A percentile compares a stretch with the other conserved stretches of the same genome.
Conservation (phyloP, 2,113 vertebrate genomes). For the Paratilapia polleni region DNA sequence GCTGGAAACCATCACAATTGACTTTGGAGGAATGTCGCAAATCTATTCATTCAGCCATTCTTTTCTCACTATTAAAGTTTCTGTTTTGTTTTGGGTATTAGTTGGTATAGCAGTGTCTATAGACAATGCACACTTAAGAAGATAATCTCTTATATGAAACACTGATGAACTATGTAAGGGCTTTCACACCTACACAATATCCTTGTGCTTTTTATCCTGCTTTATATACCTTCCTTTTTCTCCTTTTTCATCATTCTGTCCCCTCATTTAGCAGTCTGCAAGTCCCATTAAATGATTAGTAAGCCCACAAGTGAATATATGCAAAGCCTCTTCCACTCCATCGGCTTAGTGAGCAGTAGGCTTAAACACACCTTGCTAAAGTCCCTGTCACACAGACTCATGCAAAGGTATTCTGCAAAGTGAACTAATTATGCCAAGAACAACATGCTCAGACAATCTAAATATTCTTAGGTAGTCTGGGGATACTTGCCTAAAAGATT, state of each 20-base stretch:
- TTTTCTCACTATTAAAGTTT: neutral
- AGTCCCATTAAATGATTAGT: constrained; percentile 72
- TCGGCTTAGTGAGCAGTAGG: constrained; percentile 64
- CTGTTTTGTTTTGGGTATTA: neutral
- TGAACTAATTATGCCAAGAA: constrained; percentile 34
- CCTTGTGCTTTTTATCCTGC: neutral
- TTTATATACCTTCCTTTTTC: neutral
- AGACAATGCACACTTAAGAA: neutral
- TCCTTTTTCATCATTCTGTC: constrained; percentile 30
- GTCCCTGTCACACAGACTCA: constrained; percentile 35
- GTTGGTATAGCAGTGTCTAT: neutral
- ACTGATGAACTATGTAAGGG: constrained; percentile 8
- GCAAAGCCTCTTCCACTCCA: constrained; percentile 72
- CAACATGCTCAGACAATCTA: constrained; percentile 21
- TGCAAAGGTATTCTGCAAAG: constrained; percentile 30
- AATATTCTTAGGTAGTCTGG: neutral
- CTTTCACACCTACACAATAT: neutral
- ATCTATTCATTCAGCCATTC: neutral
- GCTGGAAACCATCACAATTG: neutral
- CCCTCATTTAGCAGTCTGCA: constrained; percentile 53
- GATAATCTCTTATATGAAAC: constrained; percentile 13
- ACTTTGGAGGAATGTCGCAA: neutral
- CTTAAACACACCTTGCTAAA: constrained; percentile 68
- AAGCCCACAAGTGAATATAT: constrained; percentile 69
- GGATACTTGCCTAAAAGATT: constrained; percentile 5